A percentile compares a stretch with the other conserved stretches of the same genome.
Evolutionary conservation across 2,113 vertebrate genomes (phyloP).

Genomic region (Mastomys natalensis): DNA sequence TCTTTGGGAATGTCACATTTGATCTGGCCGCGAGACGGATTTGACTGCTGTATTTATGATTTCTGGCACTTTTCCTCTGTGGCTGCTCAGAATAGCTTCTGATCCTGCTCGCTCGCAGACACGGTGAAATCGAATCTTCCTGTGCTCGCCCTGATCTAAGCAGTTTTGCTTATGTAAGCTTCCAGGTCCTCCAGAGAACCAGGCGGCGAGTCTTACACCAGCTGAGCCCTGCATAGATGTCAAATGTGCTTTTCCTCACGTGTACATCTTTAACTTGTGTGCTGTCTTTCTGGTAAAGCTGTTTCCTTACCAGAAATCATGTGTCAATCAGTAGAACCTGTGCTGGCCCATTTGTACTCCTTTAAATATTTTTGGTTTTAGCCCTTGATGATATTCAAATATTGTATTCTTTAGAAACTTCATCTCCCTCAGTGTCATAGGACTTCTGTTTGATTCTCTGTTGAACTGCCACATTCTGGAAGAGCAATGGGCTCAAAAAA

Average conservation of each 20-base stretch:
- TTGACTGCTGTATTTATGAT: conserved; percentile 77
- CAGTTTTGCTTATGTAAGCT: conserved; percentile 58
- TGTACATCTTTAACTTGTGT: neutral
- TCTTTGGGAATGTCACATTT: conserved; percentile 67
- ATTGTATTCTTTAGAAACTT: conserved; percentile 66
- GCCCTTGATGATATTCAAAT: conserved; percentile 59
- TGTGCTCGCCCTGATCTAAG: neutral
- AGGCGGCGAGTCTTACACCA: neutral
- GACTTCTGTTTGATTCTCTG: conserved; percentile 30
- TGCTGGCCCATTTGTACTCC: conserved; percentile 41
- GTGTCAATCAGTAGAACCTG: conserved; percentile 43
- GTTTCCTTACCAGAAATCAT: conserved; percentile 65
- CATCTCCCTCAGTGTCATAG: neutral
- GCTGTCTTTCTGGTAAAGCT: conserved; percentile 57
- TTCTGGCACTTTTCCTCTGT: conserved; percentile 72
- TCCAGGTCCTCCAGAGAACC: neutral
- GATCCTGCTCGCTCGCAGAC: conserved; percentile 70
- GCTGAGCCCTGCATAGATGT: neutral
- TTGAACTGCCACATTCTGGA: conserved; percentile 12
- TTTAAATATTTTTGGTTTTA: conserved; percentile 68
- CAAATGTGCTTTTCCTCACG: neutral
- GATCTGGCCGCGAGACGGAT: conserved; percentile 65
- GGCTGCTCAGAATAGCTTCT: conserved; percentile 78
- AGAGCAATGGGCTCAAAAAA: neutral
- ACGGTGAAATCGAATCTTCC: conserved; percentile 74